These are phyloP conservation scores for Lysandra bellargus DNA, from an alignment of 2,888 invertebrate species.

Conservation along the genomic window DNA sequence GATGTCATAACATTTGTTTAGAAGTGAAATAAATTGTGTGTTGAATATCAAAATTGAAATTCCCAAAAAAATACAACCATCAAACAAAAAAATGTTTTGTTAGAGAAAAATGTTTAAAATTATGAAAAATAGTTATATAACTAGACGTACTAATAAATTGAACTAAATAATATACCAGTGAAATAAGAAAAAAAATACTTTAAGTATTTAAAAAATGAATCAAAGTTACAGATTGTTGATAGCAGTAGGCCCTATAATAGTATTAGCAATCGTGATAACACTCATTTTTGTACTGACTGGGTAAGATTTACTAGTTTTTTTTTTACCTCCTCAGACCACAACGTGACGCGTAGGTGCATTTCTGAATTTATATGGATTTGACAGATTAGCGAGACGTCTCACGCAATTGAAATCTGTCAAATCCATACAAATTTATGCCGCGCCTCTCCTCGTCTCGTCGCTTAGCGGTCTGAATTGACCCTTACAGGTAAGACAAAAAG, in stretches of 20 bases:
- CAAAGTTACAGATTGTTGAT: constrained; percentile 3
- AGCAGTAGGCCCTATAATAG: background rate
- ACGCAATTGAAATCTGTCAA: too few species aligned
- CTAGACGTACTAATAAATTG: too few species aligned
- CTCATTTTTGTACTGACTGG: constrained; percentile 25
- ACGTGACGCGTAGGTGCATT: too few species aligned
- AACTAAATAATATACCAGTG: too few species aligned
- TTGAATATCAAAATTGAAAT: background rate
- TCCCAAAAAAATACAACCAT: background rate
- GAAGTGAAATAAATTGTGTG: background rate
- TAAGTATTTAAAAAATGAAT: constrained; percentile 6
- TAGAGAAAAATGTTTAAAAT: too few species aligned
- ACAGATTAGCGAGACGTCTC: too few species aligned
- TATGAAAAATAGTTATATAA: too few species aligned
- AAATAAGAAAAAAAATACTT: background rate
- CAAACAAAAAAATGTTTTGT: background rate
- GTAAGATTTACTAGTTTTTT: constrained; percentile 20
- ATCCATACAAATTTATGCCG: too few species aligned
- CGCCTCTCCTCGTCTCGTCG: too few species aligned
- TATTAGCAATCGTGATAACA: constrained; percentile 21
- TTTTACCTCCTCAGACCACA: background rate
- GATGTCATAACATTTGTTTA: background rate
- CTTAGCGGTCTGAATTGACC: too few species aligned
- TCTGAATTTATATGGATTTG: too few species aligned
- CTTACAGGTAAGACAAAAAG: too few species aligned